Evolutionary conservation across 2,888 invertebrate species (phyloP).

Genomic region (Aplocera efformata): DNA sequence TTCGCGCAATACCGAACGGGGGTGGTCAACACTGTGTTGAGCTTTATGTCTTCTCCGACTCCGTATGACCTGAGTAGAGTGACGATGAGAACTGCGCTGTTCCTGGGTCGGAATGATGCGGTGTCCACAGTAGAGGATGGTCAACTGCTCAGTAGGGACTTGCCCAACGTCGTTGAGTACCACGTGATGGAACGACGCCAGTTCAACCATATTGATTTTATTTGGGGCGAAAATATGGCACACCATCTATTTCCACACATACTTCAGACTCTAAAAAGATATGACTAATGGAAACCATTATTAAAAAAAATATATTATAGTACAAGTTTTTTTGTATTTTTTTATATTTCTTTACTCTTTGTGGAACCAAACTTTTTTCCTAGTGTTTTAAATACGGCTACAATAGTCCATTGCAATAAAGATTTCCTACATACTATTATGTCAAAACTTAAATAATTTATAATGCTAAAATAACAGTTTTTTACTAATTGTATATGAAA

Average conservation of each 20-base stretch:
- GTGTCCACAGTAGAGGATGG: conserved; percentile 31
- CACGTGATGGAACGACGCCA: conserved; percentile 16
- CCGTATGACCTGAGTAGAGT: conserved; percentile 22
- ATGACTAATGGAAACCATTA: not conserved
- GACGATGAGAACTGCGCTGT: conserved; percentile 24
- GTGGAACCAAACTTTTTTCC: no score
- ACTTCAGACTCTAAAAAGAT: not conserved
- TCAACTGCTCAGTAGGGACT: conserved; percentile 17
- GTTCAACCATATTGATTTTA: conserved; percentile 36
- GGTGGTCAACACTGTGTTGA: conserved; percentile 13
- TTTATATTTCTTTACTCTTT: no score
- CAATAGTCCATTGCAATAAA: no score
- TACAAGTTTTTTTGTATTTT: not conserved
- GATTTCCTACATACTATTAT: no score
- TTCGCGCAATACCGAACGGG: conserved; percentile 34
- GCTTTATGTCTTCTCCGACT: conserved; percentile 30
- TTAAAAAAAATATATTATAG: not conserved
- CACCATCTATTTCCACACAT: conserved; percentile 31
- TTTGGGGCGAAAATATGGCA: conserved; percentile 33
- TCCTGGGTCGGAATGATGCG: conserved; percentile 32
- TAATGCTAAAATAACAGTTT: no score
- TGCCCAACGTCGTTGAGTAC: conserved; percentile 36
- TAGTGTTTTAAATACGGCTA: no score
- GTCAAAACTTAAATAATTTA: no score
- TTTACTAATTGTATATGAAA: no score